Base-by-base conservation (phyloP, 2,113 vertebrate genomes). In the Tricholaema leucomelas region DNA sequence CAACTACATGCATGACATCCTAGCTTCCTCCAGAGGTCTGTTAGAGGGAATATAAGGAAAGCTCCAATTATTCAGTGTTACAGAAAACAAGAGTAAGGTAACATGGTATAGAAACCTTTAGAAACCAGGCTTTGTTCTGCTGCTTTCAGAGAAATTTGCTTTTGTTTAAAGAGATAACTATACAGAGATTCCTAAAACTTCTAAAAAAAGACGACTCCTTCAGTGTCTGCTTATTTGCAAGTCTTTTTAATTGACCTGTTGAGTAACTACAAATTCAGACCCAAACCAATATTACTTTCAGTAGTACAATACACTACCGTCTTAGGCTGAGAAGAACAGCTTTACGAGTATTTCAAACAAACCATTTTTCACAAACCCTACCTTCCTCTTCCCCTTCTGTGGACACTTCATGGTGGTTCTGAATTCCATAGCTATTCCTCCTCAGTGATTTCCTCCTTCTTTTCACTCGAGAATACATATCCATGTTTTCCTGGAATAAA, bases 401-500 rank as follows among this genome's bases (percentile, higher is more conserved):
- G 94, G 99, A 98, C 81, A 98, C 99, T 96, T 99, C 99, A 86
- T 99, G 99, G 95, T 99, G 99, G 61, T 98, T 97, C 61, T 99
- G 99, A 95, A 99, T 98, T 60, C 98, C 99, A 74, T 98, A 99
- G 58, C 98, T 98, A 87, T 98, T 99, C 97, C 99, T 98, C 81
- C 99, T 98, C 97, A 99, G 92, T 15, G 99, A 98, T 91, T 99
- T 99, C 95, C 99, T 97, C 52, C 98, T 98, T 30, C 99, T 98
- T 96, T 99, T 99, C 76, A 99, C 99, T 92, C 99, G 98, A 76
- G 99, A 99, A 96, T 99, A 99, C 99, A 99, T 99, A 97, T 99
- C 99, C 98, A 99, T 99, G 97, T 99, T 99, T 98, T 99, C 99
- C 99, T 99, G 50, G 33, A 96, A 93, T 13, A 64, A 77, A 90